Percentiles rank a stretch among this genome's conserved stretches.
These are phyloP conservation scores for Colletes latitarsis DNA, from an alignment of 1,140 invertebrate species.

Conservation along the genomic window DNA sequence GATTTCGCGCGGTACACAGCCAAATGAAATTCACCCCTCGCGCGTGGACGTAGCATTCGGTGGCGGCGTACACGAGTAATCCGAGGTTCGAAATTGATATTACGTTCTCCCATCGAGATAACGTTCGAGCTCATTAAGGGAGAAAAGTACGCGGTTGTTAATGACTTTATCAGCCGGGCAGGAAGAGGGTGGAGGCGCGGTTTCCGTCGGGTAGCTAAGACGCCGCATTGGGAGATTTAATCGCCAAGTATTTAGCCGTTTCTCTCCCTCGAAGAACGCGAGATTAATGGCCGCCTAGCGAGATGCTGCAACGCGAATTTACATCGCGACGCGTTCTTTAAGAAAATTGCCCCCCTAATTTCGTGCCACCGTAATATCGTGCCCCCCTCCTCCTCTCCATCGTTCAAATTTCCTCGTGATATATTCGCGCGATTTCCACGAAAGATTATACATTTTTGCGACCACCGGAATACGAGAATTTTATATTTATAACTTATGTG, in stretches of 20 bases:
- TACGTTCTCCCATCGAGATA: slow-evolving; percentile 30
- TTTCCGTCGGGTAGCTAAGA: slow-evolving; percentile 47
- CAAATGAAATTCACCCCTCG: not conserved
- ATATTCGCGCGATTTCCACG: slow-evolving; percentile 9
- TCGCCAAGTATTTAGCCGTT: slow-evolving; percentile 54
- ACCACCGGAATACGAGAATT: not conserved
- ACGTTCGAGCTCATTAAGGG: slow-evolving; percentile 55
- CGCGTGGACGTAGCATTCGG: not conserved
- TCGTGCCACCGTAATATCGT: slow-evolving; percentile 26
- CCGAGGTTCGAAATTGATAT: slow-evolving; percentile 36
- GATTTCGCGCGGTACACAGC: not conserved
- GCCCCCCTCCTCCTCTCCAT: not conserved
- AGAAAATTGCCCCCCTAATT: slow-evolving; percentile 51
- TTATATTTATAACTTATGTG: too few species aligned
- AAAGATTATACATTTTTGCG: slow-evolving; percentile 1
- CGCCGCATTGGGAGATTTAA: slow-evolving; percentile 62
- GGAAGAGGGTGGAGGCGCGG: slow-evolving; percentile 13
- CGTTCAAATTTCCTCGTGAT: slow-evolving; percentile 29
- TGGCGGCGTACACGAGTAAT: slow-evolving; percentile 26
- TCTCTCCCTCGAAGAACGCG: slow-evolving; percentile 21
- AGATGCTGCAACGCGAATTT: slow-evolving; percentile 41
- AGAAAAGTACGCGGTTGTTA: slow-evolving; percentile 61
- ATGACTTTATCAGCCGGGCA: slow-evolving; percentile 58
- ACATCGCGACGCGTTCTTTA: slow-evolving; percentile 47
- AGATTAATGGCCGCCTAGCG: slow-evolving; percentile 41